phyloP scores from a whole-genome alignment of 2,888 invertebrate species.

The Neuroscelio doddi region DNA sequence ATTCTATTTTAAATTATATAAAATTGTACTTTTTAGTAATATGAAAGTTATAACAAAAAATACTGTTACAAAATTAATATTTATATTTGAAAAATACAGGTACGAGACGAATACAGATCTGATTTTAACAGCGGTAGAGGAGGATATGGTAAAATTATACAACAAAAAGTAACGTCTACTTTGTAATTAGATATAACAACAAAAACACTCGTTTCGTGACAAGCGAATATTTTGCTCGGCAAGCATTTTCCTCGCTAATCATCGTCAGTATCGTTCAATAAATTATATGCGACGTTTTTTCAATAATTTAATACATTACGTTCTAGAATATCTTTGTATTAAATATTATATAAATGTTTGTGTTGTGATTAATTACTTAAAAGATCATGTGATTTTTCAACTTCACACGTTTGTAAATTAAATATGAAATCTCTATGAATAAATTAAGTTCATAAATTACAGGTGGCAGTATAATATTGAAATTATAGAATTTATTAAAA shows the following conservation, averaged over 20 bases:
- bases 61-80: neutral
- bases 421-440: neutral
- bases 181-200: constrained; percentile 15
- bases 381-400: neutral
- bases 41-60: neutral
- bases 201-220: too few species aligned
- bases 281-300: too few species aligned
- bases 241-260: neutral
- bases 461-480: too few species aligned
- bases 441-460: neutral
- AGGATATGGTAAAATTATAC: constrained; percentile 96
- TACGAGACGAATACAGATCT: constrained; percentile 97
- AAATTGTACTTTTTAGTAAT: neutral
- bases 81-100: constrained; percentile 75
- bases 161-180: constrained; percentile 81
- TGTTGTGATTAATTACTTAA: neutral
- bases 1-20: too few species aligned
- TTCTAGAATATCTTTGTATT: neutral
- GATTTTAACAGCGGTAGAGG: constrained; percentile 98
- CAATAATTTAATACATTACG: constrained; percentile 2
- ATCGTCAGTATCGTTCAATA: too few species aligned
- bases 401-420: neutral
- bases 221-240: neutral
- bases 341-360: neutral
- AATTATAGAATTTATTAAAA: too few species aligned